Evolutionary conservation across 2,888 invertebrate species (phyloP).

Genomic region (Agrypnus murinus): DNA sequence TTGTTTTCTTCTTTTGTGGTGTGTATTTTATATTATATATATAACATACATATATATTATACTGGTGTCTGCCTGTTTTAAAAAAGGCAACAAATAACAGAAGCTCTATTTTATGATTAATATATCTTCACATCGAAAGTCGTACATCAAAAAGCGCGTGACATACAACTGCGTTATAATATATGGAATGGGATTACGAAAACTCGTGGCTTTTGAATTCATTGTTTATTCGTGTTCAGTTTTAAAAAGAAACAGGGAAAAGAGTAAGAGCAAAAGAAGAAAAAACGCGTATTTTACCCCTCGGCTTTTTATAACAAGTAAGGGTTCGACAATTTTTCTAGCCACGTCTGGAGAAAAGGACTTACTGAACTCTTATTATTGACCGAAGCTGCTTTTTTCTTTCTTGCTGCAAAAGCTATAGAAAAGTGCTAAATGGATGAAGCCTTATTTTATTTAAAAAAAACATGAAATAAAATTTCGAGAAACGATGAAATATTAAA

Average conservation of each 20-base stretch:
- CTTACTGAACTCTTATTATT: slow-evolving; percentile 17
- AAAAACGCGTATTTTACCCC: no score
- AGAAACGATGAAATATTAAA: no score
- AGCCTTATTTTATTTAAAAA: neutral
- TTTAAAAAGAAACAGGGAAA: no score
- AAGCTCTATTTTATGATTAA: slow-evolving; percentile 21
- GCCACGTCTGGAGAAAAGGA: neutral
- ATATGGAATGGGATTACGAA: slow-evolving; percentile 11
- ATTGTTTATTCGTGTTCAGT: slow-evolving; percentile 15
- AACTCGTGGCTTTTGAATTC: slow-evolving; percentile 13
- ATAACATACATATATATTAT: no score
- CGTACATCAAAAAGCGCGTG: slow-evolving; percentile 20
- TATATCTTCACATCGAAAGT: slow-evolving; percentile 10
- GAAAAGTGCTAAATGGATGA: slow-evolving; percentile 10
- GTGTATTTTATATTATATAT: no score
- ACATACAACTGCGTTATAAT: slow-evolving; percentile 12
- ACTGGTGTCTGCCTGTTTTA: no score
- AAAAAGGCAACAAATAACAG: slow-evolving; percentile 21
- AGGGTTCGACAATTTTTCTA: slow-evolving; percentile 12
- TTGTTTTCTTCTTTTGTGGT: no score
- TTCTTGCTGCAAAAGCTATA: slow-evolving; percentile 1
- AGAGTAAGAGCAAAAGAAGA: no score
- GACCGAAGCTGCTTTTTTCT: slow-evolving; percentile 1
- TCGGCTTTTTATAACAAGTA: neutral
- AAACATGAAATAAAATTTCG: neutral